A percentile compares a stretch with the other conserved stretches of the same genome.
Conservation (phyloP, 35 echinoderm and acorn worm species). For the Heliocidaris tuberculata region DNA sequence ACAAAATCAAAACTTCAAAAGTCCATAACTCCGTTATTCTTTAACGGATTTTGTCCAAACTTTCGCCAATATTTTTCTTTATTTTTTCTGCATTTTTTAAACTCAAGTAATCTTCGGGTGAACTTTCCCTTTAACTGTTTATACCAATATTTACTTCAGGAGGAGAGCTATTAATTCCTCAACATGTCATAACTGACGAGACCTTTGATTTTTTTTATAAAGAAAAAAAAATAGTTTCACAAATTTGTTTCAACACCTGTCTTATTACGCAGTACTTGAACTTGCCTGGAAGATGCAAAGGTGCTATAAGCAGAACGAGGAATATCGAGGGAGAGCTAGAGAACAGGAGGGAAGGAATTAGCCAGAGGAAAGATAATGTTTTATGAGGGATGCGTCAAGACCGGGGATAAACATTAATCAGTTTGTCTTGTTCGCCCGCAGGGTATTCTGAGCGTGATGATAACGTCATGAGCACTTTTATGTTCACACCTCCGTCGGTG, state of each 20-base stretch:
- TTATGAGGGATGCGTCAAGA: constrained; percentile 1
- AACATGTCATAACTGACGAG: too few species aligned
- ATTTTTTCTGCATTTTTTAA: too few species aligned
- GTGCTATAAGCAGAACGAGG: not conserved
- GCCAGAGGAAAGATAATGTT: not conserved
- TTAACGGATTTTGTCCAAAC: too few species aligned
- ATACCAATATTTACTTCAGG: too few species aligned
- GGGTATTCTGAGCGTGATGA: not conserved
- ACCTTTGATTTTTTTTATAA: too few species aligned
- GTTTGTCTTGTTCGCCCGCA: not conserved
- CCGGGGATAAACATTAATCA: not conserved
- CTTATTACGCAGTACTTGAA: not conserved
- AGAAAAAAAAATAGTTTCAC: not conserved
- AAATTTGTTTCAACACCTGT: not conserved
- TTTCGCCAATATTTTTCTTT: too few species aligned
- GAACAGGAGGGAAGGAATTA: not conserved
- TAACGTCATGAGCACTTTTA: constrained; percentile 4
- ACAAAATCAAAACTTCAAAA: too few species aligned
- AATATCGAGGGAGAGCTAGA: not conserved
- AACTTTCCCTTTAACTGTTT: too few species aligned
- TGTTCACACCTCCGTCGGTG: not conserved
- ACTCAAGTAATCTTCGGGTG: too few species aligned
- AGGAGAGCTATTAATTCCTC: too few species aligned
- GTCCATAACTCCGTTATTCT: too few species aligned
- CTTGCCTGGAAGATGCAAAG: not conserved